Evolutionary conservation across 2,888 invertebrate genomes (phyloP), one percentile per base, ranked within the genome.

Genomic region (Ormyrus labotus): DNA sequence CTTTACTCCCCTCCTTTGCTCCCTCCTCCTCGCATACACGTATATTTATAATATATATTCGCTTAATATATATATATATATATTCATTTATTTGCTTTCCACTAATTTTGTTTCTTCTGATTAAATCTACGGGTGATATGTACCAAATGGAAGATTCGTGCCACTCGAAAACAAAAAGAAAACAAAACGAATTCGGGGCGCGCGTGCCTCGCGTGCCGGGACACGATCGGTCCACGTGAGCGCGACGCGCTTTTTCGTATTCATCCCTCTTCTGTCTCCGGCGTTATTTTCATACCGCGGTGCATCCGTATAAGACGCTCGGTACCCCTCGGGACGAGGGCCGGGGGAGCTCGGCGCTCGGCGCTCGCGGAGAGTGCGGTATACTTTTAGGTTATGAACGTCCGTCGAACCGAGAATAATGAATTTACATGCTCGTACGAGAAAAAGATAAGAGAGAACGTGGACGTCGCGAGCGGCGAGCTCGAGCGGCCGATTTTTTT

Each of bases 111-210:
- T 57, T 34, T 51, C 80, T 81, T 83, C 81, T 82, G 80, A 85
- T 83, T 85, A 85, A 85, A 84, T 84, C 80, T 87, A 84, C 83
- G 84, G 86, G 87, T 90, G 90, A 90, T 90, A 90, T 90, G 90
- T 90, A 90, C 88, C 88, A 90, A 90, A 90, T 90, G 90, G 90
- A 90, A 90, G 90, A 90, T 88, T 89, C 89, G 87, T 87, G 89
- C 89, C 88, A 71, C 65, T 81, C 73, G 64, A 76, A 51, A 80
- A 63, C 51, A 19, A 19, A 19, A 19, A 19, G 2, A 19, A 19
- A 19, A 19, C 1, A 19, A 19, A 75, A 48, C 51, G 45, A 70
- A 57, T 47, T 60, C 9, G 48, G 60, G 50, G 55, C 19, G n/a
- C 19, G n/a, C 53, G 57, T 13, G 19, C 10, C 48, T 67, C 67